Evolutionary conservation across 2,797 vertebrate species (phyloP).

Genomic region (Peromyscus aztecus): DNA sequence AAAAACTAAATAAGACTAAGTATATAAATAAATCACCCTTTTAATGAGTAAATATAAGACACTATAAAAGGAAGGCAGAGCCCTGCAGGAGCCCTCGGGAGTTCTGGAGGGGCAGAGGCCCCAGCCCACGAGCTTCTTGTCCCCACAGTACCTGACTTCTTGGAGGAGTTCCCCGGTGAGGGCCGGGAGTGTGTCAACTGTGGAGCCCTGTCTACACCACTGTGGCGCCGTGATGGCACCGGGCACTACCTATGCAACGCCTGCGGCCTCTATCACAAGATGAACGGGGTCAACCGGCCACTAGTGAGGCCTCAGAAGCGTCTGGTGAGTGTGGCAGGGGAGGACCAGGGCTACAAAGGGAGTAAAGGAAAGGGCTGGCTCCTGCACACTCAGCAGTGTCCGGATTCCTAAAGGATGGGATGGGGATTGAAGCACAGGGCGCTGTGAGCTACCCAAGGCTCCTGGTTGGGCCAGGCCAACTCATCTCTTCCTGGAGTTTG

Average conservation of each 20-base stretch:
- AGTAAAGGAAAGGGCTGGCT: not conserved
- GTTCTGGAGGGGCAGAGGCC: not conserved
- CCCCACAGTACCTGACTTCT: constrained; percentile 88
- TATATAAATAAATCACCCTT: not conserved
- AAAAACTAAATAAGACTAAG: not conserved
- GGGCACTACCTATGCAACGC: constrained; percentile 99
- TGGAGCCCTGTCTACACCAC: constrained; percentile 97
- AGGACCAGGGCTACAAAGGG: not conserved
- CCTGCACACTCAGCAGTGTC: no score
- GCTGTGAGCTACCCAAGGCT: not conserved
- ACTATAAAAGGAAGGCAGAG: not conserved
- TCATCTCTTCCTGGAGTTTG: not conserved
- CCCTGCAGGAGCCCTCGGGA: accelerated
- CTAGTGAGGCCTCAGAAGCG: constrained; percentile 97
- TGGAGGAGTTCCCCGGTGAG: constrained; percentile 94
- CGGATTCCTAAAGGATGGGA: not conserved
- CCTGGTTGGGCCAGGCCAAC: not conserved
- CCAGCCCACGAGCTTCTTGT: not conserved
- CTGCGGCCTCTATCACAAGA: constrained; percentile 99
- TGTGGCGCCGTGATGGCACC: constrained; percentile 98
- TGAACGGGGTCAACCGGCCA: constrained; percentile 98
- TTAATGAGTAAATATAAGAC: not conserved
- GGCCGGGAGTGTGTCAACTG: constrained; percentile 99
- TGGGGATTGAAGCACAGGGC: no score
- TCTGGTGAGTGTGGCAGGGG: constrained; percentile 90